A percentile compares a stretch with the other conserved stretches of the same genome.
These are phyloP conservation scores for Platyura marginata DNA, from an alignment of 1,140 invertebrate genomes.

Conservation along the genomic window DNA sequence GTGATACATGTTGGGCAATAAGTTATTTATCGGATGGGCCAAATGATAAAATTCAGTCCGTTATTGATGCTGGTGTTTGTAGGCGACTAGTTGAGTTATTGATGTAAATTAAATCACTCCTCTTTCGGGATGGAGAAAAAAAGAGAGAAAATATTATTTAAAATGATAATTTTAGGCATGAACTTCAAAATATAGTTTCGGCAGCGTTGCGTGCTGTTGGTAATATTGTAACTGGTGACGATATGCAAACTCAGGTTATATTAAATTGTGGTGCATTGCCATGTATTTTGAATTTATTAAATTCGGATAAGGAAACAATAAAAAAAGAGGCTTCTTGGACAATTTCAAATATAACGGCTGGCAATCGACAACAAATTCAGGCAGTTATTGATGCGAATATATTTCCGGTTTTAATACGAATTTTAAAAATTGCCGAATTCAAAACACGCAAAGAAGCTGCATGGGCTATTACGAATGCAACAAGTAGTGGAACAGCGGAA, in stretches of 20 bases:
- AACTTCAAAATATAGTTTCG: conserved; percentile 79
- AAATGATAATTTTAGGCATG: conserved; percentile 58
- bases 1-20: conserved; percentile 91
- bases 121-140: no score
- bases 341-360: conserved; percentile 94
- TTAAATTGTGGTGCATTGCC: conserved; percentile 80
- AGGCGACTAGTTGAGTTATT: conserved; percentile 83
- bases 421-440: conserved; percentile 82
- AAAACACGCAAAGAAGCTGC: conserved; percentile 95
- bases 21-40: conserved; percentile 91
- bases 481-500: conserved; percentile 82
- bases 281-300: conserved; percentile 65
- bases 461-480: conserved; percentile 96
- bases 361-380: conserved; percentile 86
- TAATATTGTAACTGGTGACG: conserved; percentile 96
- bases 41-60: conserved; percentile 95
- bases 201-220: conserved; percentile 89
- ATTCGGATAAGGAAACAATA: conserved; percentile 64
- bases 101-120: conserved; percentile 41
- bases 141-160: no score
- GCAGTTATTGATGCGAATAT: conserved; percentile 91
- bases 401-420: conserved; percentile 80
- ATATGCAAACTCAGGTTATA: conserved; percentile 89
- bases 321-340: conserved; percentile 98
- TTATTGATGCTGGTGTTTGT: conserved; percentile 92